These are phyloP conservation scores for Daktulosphaira vitifoliae DNA, from an alignment of 1,140 invertebrate genomes.

Conservation along the genomic window DNA sequence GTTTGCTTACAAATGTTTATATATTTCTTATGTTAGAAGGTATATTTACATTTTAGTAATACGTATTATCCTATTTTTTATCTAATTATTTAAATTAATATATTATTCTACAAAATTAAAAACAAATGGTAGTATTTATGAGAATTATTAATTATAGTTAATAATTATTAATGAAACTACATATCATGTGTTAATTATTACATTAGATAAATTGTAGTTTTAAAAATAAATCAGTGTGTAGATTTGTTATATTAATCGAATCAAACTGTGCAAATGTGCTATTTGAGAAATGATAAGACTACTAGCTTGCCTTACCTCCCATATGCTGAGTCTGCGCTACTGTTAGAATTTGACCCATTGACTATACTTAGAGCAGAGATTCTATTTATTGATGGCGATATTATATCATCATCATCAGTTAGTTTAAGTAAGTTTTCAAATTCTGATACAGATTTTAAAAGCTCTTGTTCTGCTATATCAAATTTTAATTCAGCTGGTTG, in stretches of 20 bases:
- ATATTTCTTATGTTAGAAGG: too few species aligned
- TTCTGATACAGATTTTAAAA: slow-evolving; percentile 40
- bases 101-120: too few species aligned
- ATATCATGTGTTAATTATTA: too few species aligned
- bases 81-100: too few species aligned
- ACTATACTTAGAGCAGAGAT: slow-evolving; percentile 15
- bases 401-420: slow-evolving; percentile 13
- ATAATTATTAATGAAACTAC: too few species aligned
- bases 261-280: slow-evolving; percentile 27
- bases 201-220: too few species aligned
- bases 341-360: slow-evolving; percentile 10
- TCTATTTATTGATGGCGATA: slow-evolving; percentile 22
- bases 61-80: too few species aligned
- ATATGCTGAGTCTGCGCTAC: slow-evolving; percentile 24
- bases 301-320: slow-evolving; percentile 26
- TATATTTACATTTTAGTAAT: too few species aligned
- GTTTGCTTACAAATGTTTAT: too few species aligned
- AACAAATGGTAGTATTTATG: too few species aligned
- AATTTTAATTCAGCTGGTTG: slow-evolving; percentile 13
- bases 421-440: slow-evolving; percentile 39
- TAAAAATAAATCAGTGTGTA: slow-evolving; percentile 23
- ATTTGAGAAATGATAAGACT: slow-evolving; percentile 1
- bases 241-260: slow-evolving; percentile 6
- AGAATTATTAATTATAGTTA: too few species aligned
- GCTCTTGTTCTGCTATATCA: slow-evolving; percentile 39